Evolutionary conservation across 2,113 vertebrate species (phyloP).

Genomic region (Eulacestoma nigropectus): DNA sequence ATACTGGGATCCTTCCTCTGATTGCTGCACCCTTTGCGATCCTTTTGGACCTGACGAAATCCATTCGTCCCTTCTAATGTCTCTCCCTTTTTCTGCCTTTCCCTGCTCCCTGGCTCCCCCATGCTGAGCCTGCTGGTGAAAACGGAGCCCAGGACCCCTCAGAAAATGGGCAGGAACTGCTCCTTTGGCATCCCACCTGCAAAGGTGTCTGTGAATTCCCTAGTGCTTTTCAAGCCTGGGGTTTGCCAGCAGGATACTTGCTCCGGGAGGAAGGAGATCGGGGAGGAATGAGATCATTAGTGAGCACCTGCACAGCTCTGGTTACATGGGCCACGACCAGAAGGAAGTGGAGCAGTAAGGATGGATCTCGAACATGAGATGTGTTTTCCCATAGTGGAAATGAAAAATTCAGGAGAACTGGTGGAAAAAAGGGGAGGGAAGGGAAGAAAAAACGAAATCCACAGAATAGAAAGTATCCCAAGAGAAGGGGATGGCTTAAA

Average conservation of each 20-base stretch:
- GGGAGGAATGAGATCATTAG: background rate
- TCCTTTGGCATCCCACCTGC: background rate
- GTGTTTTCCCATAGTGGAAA: background rate
- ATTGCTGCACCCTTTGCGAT: background rate
- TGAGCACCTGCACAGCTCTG: background rate
- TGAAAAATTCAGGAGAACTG: background rate
- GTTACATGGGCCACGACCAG: background rate
- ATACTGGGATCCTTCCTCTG: background rate
- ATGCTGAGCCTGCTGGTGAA: background rate
- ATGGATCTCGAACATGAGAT: background rate
- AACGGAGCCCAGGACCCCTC: background rate
- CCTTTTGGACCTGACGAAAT: background rate
- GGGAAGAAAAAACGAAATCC: background rate
- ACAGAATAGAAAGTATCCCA: background rate
- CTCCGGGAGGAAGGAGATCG: background rate
- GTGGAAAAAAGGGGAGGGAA: fast-evolving
- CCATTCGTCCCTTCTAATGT: background rate
- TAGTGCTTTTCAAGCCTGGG: background rate
- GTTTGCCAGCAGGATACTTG: background rate
- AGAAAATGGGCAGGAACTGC: background rate
- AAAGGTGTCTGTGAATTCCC: background rate
- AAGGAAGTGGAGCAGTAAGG: background rate
- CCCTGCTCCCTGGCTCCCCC: background rate
- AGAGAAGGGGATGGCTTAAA: background rate
- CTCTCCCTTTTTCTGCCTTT: background rate